Percentiles rank a stretch among this genome's conserved stretches.
These are phyloP conservation scores for Ceyx margarethae DNA, from an alignment of 2,113 vertebrate genomes.

Conservation along the genomic window DNA sequence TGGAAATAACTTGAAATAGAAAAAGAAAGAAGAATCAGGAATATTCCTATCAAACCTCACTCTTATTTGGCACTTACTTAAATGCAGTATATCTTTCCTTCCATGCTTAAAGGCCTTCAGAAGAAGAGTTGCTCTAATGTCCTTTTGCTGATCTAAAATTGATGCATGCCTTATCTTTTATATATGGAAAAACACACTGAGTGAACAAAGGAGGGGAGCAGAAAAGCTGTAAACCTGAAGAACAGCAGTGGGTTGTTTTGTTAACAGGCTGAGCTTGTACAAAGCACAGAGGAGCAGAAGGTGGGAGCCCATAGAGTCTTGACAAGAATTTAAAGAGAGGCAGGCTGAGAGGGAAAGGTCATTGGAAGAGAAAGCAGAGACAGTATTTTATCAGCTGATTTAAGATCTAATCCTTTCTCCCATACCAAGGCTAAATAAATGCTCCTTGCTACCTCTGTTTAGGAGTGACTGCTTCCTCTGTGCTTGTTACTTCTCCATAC, in stretches of 20 bases:
- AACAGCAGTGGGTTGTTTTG: neutral
- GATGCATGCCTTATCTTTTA: neutral
- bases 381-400: slow-evolving; percentile 8
- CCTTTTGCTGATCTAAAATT: neutral
- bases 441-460: neutral
- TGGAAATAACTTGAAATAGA: neutral
- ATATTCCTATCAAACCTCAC: neutral
- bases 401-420: slow-evolving; percentile 21
- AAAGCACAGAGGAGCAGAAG: neutral
- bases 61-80: neutral
- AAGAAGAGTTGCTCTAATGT: neutral
- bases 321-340: neutral
- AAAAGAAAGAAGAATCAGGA: neutral
- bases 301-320: neutral
- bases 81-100: neutral
- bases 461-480: neutral
- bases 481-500: neutral
- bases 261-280: neutral
- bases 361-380: neutral
- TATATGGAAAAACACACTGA: neutral
- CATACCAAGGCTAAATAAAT: slow-evolving; percentile 1
- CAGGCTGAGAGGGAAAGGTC: neutral
- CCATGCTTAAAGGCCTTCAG: neutral
- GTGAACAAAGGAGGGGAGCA: neutral
- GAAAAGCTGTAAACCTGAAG: neutral